Evolutionary conservation across 2,888 invertebrate genomes (phyloP).

Genomic region (Amphipyra berbera): DNA sequence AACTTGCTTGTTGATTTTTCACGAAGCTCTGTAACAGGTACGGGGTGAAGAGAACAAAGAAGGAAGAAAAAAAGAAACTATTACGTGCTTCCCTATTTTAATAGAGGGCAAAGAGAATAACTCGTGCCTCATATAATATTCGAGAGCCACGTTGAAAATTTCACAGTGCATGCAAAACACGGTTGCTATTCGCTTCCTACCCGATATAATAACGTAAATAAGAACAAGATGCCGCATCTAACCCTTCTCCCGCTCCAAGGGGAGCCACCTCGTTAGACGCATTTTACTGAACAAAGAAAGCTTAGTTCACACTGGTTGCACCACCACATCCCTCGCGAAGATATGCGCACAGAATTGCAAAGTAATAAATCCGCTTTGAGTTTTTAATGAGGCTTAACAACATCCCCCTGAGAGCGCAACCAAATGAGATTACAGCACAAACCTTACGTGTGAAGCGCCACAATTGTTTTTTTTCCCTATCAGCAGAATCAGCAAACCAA

Average conservation of each 20-base stretch:
- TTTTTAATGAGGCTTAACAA: slow-evolving; percentile 73
- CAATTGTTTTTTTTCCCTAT: slow-evolving; percentile 48
- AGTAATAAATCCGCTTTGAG: slow-evolving; percentile 61
- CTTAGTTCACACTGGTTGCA: slow-evolving; percentile 59
- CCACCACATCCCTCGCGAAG: slow-evolving; percentile 55
- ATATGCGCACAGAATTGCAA: slow-evolving; percentile 67
- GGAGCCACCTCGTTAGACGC: slow-evolving; percentile 65
- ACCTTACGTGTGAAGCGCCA: slow-evolving; percentile 53
- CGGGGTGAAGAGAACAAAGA: slow-evolving; percentile 10
- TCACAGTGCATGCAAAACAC: slow-evolving; percentile 56
- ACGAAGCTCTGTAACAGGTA: slow-evolving; percentile 3
- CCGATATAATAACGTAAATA: slow-evolving; percentile 59
- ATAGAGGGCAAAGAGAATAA: slow-evolving; percentile 56
- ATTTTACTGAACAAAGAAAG: slow-evolving; percentile 66
- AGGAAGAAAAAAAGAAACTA: neutral
- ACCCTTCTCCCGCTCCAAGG: slow-evolving; percentile 50
- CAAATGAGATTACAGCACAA: slow-evolving; percentile 64
- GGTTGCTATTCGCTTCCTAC: slow-evolving; percentile 49
- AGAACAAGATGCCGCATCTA: slow-evolving; percentile 60
- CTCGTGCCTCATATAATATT: slow-evolving; percentile 55
- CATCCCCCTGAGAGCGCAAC: slow-evolving; percentile 35
- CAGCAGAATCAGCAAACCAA: slow-evolving; percentile 50
- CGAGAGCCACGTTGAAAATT: slow-evolving; percentile 55
- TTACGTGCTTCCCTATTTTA: slow-evolving; percentile 22
- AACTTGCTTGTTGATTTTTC: slow-evolving; percentile 26